Percentiles rank a stretch among this genome's conserved stretches.
These are phyloP conservation scores for Atopsyche davidsoni DNA, from an alignment of 1,140 invertebrate genomes.

Conservation along the genomic window DNA sequence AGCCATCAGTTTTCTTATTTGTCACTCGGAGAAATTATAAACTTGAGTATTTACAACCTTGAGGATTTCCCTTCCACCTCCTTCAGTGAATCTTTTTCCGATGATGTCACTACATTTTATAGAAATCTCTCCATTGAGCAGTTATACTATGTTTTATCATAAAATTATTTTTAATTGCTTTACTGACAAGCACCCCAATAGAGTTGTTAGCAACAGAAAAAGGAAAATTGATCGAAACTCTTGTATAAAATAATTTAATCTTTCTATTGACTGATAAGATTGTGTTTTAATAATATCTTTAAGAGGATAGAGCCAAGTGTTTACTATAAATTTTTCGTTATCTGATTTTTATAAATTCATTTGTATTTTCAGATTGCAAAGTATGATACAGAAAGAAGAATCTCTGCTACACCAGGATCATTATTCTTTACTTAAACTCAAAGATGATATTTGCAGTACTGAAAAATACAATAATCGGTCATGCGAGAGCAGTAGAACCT, in stretches of 20 bases:
- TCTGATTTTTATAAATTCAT: too few species aligned
- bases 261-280: background rate
- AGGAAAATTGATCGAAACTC: background rate
- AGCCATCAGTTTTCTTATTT: background rate
- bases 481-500: too few species aligned
- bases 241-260: background rate
- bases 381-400: constrained; percentile 8
- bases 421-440: constrained; percentile 1
- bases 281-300: background rate
- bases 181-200: background rate
- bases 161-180: too few species aligned
- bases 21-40: background rate
- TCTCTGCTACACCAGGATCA: constrained; percentile 9
- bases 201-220: background rate
- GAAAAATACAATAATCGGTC: too few species aligned
- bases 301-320: too few species aligned
- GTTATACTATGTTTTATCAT: too few species aligned
- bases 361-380: constrained; percentile 5
- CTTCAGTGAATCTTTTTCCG: too few species aligned
- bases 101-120: too few species aligned
- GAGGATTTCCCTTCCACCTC: too few species aligned
- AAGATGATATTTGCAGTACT: constrained; percentile 10
- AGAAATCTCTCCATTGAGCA: too few species aligned
- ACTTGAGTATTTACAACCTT: background rate
- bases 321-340: too few species aligned